phyloP scores from a whole-genome alignment of 2,888 invertebrate genomes.

The Syrista parreyssii region DNA sequence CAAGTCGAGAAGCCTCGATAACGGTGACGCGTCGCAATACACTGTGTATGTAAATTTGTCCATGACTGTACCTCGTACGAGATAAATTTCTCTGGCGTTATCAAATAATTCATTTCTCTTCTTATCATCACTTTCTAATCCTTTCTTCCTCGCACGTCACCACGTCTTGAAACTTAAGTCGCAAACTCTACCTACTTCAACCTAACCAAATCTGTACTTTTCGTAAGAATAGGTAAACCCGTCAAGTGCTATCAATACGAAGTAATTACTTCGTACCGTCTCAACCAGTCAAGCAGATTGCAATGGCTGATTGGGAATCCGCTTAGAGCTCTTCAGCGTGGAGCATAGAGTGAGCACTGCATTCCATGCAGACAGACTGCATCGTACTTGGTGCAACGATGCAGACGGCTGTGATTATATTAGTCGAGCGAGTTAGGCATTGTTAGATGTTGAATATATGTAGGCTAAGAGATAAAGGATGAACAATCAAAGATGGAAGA shows the following conservation, averaged over 20 bases:
- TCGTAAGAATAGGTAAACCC: not conserved
- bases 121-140: not conserved
- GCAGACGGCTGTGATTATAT: not conserved
- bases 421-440: not conserved
- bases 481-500: too few species aligned
- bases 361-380: conserved; percentile 2
- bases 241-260: not conserved
- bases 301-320: conserved; percentile 6
- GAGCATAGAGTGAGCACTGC: not conserved
- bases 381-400: not conserved
- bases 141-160: not conserved
- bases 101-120: not conserved
- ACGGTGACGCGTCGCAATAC: not conserved
- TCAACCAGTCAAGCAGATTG: not conserved
- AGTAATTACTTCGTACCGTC: not conserved
- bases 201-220: not conserved
- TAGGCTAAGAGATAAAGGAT: not conserved
- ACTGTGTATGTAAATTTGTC: not conserved
- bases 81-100: not conserved
- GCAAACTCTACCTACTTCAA: not conserved
- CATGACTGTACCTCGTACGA: not conserved
- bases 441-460: not conserved
- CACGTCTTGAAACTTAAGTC: not conserved
- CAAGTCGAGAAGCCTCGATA: not conserved
- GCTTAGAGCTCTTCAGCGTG: not conserved